Conservation (phyloP, 2,888 invertebrate genomes). For the Hydriomena furcata region DNA sequence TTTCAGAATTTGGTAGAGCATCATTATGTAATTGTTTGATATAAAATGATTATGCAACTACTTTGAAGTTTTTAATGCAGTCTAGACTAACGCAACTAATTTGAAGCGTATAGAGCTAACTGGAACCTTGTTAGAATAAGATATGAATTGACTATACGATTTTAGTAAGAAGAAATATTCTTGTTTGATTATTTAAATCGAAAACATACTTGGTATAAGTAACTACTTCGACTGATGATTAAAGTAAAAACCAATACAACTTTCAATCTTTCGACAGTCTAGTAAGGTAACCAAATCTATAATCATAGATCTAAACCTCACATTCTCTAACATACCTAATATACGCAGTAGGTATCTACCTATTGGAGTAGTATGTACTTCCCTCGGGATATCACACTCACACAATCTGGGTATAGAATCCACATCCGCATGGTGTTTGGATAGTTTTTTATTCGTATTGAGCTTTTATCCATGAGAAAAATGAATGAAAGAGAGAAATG, state of each 20-base stretch:
- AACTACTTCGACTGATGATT: too few relatives aligned
- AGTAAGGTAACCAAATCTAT: too few relatives aligned
- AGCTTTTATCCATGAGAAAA: slow-evolving; percentile 14
- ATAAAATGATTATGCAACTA: slow-evolving; percentile 12
- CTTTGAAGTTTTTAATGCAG: slow-evolving; percentile 4
- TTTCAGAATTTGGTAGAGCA: slow-evolving; percentile 8
- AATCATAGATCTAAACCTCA: slow-evolving; percentile 14
- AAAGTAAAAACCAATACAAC: not conserved
- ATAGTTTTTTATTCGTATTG: slow-evolving; percentile 21
- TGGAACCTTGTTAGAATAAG: not conserved
- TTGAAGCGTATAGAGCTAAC: not conserved
- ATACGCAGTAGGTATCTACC: slow-evolving; percentile 18
- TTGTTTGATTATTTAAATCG: too few relatives aligned
- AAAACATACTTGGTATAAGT: too few relatives aligned
- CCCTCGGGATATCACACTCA: slow-evolving; percentile 23
- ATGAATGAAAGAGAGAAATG: slow-evolving; percentile 17
- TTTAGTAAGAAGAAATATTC: too few relatives aligned
- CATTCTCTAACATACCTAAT: too few relatives aligned
- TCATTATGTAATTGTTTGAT: slow-evolving; percentile 21
- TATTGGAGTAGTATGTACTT: slow-evolving; percentile 18
- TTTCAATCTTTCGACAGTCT: slow-evolving; percentile 2
- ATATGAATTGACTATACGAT: too few relatives aligned
- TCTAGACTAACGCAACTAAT: slow-evolving; percentile 1
- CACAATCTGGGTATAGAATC: slow-evolving; percentile 22
- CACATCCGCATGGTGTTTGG: slow-evolving; percentile 20